phyloP scores from a whole-genome alignment of 2,113 vertebrate species.

The Galbula dea region DNA sequence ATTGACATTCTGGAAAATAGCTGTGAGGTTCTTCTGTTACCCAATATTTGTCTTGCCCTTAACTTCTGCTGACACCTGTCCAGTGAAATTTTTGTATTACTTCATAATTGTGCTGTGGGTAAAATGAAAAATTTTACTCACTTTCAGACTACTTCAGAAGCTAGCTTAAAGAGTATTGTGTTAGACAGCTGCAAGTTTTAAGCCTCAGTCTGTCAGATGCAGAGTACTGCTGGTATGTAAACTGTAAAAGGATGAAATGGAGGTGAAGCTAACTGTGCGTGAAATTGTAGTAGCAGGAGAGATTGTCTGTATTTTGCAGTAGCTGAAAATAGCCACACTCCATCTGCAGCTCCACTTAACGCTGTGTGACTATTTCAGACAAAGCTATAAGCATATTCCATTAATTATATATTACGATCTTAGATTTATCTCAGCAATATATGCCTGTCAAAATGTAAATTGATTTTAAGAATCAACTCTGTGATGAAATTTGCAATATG shows the following conservation, averaged over 20 bases:
- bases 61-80: slow-evolving; percentile 6
- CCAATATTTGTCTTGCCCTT: background rate
- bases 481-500: background rate
- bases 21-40: background rate
- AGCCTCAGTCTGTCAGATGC: slow-evolving; percentile 54
- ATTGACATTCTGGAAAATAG: background rate
- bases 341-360: slow-evolving; percentile 45
- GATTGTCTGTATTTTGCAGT: slow-evolving; percentile 69
- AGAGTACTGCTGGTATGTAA: slow-evolving; percentile 60
- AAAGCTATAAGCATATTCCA: slow-evolving; percentile 16
- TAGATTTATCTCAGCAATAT: background rate
- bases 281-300: slow-evolving; percentile 77
- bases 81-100: slow-evolving; percentile 24
- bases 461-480: slow-evolving; percentile 1
- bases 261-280: slow-evolving; percentile 74
- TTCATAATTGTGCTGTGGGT: background rate
- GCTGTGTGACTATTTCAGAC: slow-evolving; percentile 46
- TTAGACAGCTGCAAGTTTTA: slow-evolving; percentile 61
- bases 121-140: background rate
- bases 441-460: background rate
- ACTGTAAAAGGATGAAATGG: slow-evolving; percentile 73
- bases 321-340: slow-evolving; percentile 75
- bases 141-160: slow-evolving; percentile 48
- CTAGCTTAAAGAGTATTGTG: slow-evolving; percentile 48
- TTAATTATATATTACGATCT: slow-evolving; percentile 41